A percentile compares a stretch with the other conserved stretches of the same genome.
Evolutionary conservation across 2,113 vertebrate genomes (phyloP).

Genomic region (Sylvietta virens): DNA sequence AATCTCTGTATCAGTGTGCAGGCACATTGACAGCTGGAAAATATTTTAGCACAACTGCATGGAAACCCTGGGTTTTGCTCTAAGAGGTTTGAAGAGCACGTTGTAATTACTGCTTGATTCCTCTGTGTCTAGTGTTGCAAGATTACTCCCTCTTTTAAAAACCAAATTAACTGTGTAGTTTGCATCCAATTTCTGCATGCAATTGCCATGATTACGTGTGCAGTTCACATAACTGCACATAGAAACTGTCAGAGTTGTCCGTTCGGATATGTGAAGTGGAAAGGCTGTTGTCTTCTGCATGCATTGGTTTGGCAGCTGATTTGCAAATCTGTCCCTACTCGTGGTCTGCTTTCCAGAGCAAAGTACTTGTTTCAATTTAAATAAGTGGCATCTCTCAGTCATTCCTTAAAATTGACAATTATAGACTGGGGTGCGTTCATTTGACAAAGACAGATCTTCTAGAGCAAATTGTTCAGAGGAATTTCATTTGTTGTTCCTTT

Average conservation of each 20-base stretch:
- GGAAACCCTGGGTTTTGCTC: background rate
- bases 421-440: background rate
- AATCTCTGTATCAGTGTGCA: background rate
- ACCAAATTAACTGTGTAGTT: conserved; percentile 13
- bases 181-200: conserved; percentile 5
- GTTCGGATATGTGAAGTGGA: background rate
- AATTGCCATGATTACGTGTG: background rate
- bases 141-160: background rate
- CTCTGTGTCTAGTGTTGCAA: background rate
- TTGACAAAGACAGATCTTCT: background rate
- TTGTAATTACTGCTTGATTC: conserved; percentile 31
- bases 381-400: background rate
- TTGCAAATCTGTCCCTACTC: background rate
- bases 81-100: background rate
- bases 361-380: background rate
- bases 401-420: background rate
- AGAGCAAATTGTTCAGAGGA: background rate
- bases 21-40: conserved; percentile 16
- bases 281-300: background rate
- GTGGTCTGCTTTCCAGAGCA: background rate
- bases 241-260: background rate
- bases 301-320: background rate
- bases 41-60: background rate
- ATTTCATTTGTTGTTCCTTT: background rate
- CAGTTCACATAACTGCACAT: background rate